Evolutionary conservation across 2,888 invertebrate species (phyloP), one percentile per base, ranked within the genome.

Genomic region (Cancer borealis): DNA sequence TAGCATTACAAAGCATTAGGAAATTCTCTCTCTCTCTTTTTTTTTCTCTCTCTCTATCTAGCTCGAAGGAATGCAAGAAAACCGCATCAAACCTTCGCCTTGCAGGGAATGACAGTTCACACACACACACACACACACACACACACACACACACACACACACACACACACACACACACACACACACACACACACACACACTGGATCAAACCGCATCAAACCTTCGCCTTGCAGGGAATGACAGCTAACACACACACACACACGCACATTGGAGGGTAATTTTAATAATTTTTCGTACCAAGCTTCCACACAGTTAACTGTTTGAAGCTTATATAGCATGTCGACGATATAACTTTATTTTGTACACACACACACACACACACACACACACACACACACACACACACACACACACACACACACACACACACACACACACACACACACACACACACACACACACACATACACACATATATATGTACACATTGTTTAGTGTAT

Each of bases 391-490:
- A 89, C 46, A 89, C 47, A 89, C 21, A 89, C 47, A 89, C 47
- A 89, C 47, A 89, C 47, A 89, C 47, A 89, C 47, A 89, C 47
- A 89, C 47, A 89, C 46, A 89, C 47, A 89, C 21, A 89, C 47
- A 89, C 47, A 89, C 47, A 89, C 47, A 89, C 47, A 89, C 47
- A 89, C 21, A 89, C 47, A 89, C 47, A 39, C 10, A 45, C 47
- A 89, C 21, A 89, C 47, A 89, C 47, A 89, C 47, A 89, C 47
- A 89, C 47, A 89, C 47, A 89, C 47, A 89, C 47, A 89, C 46
- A 89, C 47, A 89, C 21, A 89, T n/a, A 89, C 47, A 89, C 47
- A 89, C 47, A 89, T n/a, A 89, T n/a, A 89, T 3, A 89, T n/a
- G 47, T n/a, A 39, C 10, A 45, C 47, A 46, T 39, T 39, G 0